Conservation (phyloP, 2,113 vertebrate genomes). For the Bos javanicus region DNA sequence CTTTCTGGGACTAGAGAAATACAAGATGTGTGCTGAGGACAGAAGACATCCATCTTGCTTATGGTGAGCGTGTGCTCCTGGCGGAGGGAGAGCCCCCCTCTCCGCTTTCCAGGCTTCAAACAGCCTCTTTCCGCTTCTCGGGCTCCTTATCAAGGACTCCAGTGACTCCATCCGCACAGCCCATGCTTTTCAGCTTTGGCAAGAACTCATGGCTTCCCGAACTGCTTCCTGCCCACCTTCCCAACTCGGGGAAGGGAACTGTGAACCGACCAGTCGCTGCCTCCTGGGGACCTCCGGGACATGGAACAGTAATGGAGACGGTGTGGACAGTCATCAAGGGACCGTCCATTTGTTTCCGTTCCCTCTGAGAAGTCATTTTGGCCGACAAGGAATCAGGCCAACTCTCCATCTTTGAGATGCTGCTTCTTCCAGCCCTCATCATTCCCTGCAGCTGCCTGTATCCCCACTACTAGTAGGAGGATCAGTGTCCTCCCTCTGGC, state of each 20-base stretch:
- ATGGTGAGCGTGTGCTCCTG: background rate
- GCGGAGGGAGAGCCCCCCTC: background rate
- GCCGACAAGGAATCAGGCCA: background rate
- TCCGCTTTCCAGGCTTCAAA: background rate
- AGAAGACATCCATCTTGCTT: background rate
- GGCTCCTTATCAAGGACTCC: constrained; percentile 25
- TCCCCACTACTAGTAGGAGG: background rate
- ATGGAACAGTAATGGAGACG: background rate
- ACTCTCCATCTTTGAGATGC: background rate
- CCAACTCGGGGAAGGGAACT: background rate
- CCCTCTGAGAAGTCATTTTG: background rate
- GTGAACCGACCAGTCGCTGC: background rate
- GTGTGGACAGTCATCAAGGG: background rate
- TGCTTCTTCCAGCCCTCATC: background rate
- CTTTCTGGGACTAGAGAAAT: constrained; percentile 5
- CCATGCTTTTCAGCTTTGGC: background rate
- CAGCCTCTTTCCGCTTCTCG: background rate
- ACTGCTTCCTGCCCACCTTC: background rate
- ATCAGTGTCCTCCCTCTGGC: background rate
- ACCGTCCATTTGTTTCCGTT: background rate
- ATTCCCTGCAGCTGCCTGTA: background rate
- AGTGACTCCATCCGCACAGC: background rate
- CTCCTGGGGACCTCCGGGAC: background rate
- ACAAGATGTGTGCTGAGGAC: background rate
- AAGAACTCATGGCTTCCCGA: constrained; percentile 5